A percentile compares a stretch with the other conserved stretches of the same genome.
phyloP scores from a whole-genome alignment of 2,888 invertebrate species.

The Tachina grossa region DNA sequence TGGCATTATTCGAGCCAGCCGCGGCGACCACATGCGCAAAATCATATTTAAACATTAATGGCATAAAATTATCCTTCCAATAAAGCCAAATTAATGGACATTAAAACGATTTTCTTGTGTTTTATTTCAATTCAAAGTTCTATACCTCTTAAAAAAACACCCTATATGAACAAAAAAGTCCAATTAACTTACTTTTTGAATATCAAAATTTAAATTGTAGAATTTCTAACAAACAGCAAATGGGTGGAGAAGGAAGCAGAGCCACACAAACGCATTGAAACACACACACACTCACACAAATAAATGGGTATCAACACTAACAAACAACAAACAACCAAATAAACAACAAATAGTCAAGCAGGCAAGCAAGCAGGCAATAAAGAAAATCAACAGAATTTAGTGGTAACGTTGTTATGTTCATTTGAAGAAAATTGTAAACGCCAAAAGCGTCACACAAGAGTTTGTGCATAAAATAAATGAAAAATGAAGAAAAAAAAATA shows the following conservation, averaged over 20 bases:
- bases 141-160: no score
- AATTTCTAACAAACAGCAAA: constrained; percentile 64
- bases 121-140: no score
- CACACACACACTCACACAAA: constrained; percentile 6
- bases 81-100: no score
- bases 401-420: constrained; percentile 54
- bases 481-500: constrained; percentile 40
- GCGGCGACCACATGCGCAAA: no score
- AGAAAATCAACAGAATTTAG: constrained; percentile 32
- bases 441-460: constrained; percentile 68
- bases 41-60: no score
- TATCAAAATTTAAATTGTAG: constrained; percentile 65
- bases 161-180: constrained; percentile 43
- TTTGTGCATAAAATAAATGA: constrained; percentile 33
- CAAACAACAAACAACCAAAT: background rate
- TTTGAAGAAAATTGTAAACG: constrained; percentile 68
- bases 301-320: constrained; percentile 11
- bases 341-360: background rate
- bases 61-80: no score
- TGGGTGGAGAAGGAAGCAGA: constrained; percentile 68
- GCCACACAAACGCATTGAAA: constrained; percentile 31
- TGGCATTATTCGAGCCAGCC: no score
- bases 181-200: constrained; percentile 70
- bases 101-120: no score
- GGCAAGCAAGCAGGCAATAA: constrained; percentile 27